A percentile compares a stretch with the other conserved stretches of the same genome.
Conservation (phyloP, 2,888 invertebrate species). For the Congeria kusceri region DNA sequence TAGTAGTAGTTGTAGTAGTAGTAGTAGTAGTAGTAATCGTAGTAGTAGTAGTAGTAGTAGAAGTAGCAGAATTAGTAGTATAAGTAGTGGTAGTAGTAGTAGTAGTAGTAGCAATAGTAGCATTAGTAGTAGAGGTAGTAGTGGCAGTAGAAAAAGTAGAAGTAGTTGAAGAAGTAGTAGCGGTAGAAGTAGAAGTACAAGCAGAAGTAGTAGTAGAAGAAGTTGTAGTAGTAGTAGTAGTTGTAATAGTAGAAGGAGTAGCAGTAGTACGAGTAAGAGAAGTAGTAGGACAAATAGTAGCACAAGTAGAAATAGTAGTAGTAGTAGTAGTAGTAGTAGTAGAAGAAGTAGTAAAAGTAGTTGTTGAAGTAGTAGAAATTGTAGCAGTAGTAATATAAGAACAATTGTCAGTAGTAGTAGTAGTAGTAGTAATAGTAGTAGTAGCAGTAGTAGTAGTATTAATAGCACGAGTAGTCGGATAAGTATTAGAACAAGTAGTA, state of each 20-base stretch:
- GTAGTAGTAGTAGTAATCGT: too few relatives aligned
- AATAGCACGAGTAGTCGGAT: background rate
- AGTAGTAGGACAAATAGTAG: background rate
- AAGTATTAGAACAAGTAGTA: background rate
- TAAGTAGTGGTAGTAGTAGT: too few relatives aligned
- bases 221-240: background rate
- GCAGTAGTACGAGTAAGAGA: background rate
- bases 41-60: too few relatives aligned
- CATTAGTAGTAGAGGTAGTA: too few relatives aligned
- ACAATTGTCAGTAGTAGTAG: background rate
- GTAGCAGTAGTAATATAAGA: too few relatives aligned
- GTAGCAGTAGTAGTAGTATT: background rate
- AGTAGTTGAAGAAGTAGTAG: background rate
- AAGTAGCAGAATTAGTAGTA: too few relatives aligned
- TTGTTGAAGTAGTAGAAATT: too few relatives aligned
- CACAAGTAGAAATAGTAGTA: background rate
- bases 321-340: background rate
- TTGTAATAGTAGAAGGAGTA: background rate
- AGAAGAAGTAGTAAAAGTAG: background rate
- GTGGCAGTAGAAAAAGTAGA: too few relatives aligned
- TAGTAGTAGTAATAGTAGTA: slow-evolving; percentile 4
- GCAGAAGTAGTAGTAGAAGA: background rate
- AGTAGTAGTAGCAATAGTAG: too few relatives aligned
- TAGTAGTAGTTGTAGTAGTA: too few relatives aligned
- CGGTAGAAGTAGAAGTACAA: background rate